A percentile compares a stretch with the other conserved stretches of the same genome.
phyloP scores from a whole-genome alignment of 2,888 invertebrate species.

The Apoderus coryli region DNA sequence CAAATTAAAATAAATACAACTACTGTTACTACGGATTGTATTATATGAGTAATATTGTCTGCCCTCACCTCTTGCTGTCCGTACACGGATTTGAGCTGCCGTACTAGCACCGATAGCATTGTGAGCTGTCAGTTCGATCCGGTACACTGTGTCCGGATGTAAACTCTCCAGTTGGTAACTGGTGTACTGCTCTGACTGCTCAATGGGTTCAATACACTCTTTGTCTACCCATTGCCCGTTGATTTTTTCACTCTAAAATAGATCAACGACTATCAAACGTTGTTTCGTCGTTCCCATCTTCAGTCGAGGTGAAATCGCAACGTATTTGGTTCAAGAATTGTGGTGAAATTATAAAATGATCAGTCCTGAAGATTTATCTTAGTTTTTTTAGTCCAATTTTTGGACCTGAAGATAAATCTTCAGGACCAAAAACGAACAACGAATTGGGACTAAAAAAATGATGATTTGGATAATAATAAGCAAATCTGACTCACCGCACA shows the following conservation, averaged over 20 bases:
- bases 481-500: conserved; percentile 64
- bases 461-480: conserved; percentile 8
- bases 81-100: conserved; percentile 63
- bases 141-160: conserved; percentile 67
- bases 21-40: conserved; percentile 16
- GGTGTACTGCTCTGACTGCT: conserved; percentile 47
- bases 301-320: not conserved
- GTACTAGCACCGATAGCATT: conserved; percentile 74
- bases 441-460: too few relatives aligned
- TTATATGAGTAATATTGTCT: conserved; percentile 22
- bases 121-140: conserved; percentile 69
- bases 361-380: too few relatives aligned
- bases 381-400: too few relatives aligned
- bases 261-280: conserved; percentile 3
- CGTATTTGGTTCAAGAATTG: too few relatives aligned
- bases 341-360: too few relatives aligned
- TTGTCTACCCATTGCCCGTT: conserved; percentile 49
- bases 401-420: too few relatives aligned
- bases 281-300: not conserved
- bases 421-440: too few relatives aligned
- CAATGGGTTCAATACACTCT: conserved; percentile 42
- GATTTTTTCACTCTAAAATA: conserved; percentile 47
- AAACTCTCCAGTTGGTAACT: conserved; percentile 54
- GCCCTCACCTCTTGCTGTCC: conserved; percentile 76
- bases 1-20: conserved; percentile 15